Percentiles rank a stretch among this genome's conserved stretches.
phyloP scores from a whole-genome alignment of 92 coral and sea anemone species.

The Phymanthus crucifer region DNA sequence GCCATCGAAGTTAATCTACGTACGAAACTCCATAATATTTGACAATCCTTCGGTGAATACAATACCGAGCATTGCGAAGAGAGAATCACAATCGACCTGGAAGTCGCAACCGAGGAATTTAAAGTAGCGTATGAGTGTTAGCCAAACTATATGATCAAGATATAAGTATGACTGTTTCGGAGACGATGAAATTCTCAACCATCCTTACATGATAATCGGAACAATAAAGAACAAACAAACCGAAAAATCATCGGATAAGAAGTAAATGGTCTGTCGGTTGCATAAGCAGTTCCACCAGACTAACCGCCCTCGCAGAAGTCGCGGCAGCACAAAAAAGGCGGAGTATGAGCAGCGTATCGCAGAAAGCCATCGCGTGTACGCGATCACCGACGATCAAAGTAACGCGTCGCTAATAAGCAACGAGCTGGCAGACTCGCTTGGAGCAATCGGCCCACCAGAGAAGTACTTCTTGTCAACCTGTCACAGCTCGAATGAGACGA shows the following conservation, averaged over 20 bases:
- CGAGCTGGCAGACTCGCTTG: conserved; percentile 27
- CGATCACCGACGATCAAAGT: conserved; percentile 30
- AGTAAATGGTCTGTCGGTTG: not conserved
- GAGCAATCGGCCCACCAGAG: conserved; percentile 24
- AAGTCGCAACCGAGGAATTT: not conserved
- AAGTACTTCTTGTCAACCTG: conserved; percentile 31
- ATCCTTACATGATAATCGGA: not conserved
- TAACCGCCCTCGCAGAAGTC: conserved; percentile 1
- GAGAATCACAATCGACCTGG: not conserved
- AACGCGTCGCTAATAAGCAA: conserved; percentile 33
- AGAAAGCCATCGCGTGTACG: conserved; percentile 13
- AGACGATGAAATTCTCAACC: not conserved
- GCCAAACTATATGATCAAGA: not conserved
- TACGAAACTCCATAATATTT: not conserved
- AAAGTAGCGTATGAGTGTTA: not conserved
- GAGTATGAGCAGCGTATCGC: not conserved
- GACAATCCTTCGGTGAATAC: not conserved
- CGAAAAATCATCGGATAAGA: not conserved
- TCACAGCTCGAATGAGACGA: conserved; percentile 15
- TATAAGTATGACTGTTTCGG: not conserved
- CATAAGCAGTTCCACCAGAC: not conserved
- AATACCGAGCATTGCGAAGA: not conserved
- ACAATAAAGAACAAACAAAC: not conserved
- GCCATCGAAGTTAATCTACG: not conserved
- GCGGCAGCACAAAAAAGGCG: conserved; percentile 2